phyloP scores from a whole-genome alignment of 2,888 invertebrate genomes.

The Stratiomys singularior region DNA sequence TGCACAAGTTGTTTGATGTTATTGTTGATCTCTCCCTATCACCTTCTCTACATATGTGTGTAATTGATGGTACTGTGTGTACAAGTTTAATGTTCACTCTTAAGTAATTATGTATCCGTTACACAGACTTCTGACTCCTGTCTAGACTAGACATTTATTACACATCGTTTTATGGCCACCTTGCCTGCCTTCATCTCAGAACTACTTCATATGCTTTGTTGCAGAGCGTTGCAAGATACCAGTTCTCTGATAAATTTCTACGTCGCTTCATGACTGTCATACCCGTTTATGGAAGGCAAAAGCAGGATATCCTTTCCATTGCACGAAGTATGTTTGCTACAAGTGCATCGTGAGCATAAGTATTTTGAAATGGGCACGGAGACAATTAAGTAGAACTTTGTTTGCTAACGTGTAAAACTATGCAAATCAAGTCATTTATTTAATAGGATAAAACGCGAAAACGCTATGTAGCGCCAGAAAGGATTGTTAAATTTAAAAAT shows the following conservation, averaged over 20 bases:
- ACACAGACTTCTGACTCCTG: slow-evolving; percentile 40
- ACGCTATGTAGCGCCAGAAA: too few species aligned
- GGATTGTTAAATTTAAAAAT: too few species aligned
- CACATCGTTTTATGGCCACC: slow-evolving; percentile 37
- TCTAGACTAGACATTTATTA: slow-evolving; percentile 41
- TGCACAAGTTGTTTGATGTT: slow-evolving; percentile 21
- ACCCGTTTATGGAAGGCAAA: not conserved
- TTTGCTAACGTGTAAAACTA: slow-evolving; percentile 25
- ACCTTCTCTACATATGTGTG: slow-evolving; percentile 1
- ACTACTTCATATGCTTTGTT: not conserved
- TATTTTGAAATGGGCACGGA: not conserved
- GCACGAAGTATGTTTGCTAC: not conserved
- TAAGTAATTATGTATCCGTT: slow-evolving; percentile 43
- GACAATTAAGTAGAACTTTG: slow-evolving; percentile 25
- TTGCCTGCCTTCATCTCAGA: slow-evolving; percentile 11
- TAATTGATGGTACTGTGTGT: slow-evolving; percentile 25
- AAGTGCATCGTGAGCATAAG: not conserved
- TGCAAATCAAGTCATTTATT: slow-evolving; percentile 34
- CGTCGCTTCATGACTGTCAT: not conserved
- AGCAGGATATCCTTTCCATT: slow-evolving; percentile 15
- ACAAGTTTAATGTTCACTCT: slow-evolving; percentile 28
- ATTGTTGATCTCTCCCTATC: slow-evolving; percentile 21
- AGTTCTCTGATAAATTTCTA: not conserved
- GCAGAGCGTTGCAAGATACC: not conserved
- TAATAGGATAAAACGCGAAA: not conserved